Conservation (phyloP, 1,140 invertebrate genomes). For the Drosophila grimshawi region DNA sequence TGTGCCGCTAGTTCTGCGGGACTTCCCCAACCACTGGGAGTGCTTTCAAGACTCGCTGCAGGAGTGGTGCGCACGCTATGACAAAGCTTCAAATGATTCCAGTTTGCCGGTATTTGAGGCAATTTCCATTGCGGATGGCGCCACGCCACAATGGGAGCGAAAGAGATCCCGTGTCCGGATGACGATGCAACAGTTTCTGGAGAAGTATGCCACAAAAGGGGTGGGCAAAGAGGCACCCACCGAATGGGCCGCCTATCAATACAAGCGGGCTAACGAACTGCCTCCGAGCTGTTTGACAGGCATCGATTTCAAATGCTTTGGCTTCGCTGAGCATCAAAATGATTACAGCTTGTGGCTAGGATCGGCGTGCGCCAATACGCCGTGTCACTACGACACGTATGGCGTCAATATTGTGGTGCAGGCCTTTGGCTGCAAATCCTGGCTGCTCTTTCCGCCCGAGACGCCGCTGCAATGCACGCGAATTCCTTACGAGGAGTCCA, state of each 20-base stretch:
- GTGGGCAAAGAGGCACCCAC: constrained; percentile 83
- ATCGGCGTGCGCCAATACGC: constrained; percentile 94
- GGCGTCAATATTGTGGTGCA: constrained; percentile 97
- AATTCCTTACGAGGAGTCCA: constrained; percentile 98
- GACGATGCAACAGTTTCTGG: constrained; percentile 87
- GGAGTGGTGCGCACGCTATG: constrained; percentile 85
- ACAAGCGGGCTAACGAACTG: constrained; percentile 61
- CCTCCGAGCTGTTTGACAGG: constrained; percentile 54
- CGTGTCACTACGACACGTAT: constrained; percentile 97
- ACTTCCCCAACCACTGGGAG: constrained; percentile 67
- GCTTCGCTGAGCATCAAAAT: constrained; percentile 88
- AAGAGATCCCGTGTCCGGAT: constrained; percentile 86
- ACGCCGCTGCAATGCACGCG: constrained; percentile 92
- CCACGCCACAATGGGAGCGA: constrained; percentile 92
- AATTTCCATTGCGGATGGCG: constrained; percentile 79
- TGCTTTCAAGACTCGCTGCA: constrained; percentile 74
- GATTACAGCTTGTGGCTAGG: constrained; percentile 97
- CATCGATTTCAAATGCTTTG: constrained; percentile 86
- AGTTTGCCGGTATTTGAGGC: constrained; percentile 83
- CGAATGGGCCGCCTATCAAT: constrained; percentile 87
- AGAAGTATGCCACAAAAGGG: constrained; percentile 72
- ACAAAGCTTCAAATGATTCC: constrained; percentile 54
- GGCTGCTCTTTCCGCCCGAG: constrained; percentile 95
- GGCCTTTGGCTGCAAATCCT: constrained; percentile 95
- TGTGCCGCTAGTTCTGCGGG: constrained; percentile 62